phyloP scores from a whole-genome alignment of 2,113 vertebrate genomes.

The Sinocyclocheilus maitianheensis region DNA sequence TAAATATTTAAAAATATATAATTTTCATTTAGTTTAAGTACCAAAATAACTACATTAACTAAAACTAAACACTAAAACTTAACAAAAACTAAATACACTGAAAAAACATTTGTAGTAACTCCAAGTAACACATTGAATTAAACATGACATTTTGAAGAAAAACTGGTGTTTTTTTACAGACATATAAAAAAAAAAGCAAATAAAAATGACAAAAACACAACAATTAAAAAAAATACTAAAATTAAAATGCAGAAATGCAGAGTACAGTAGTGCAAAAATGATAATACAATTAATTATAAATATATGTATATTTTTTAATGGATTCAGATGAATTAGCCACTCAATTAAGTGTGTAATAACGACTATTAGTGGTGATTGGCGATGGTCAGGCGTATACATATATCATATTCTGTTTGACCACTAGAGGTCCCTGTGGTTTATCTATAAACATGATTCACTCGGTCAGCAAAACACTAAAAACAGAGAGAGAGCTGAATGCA shows the following conservation, averaged over 20 bases:
- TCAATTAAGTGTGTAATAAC: no score
- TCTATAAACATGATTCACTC: neutral
- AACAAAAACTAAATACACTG: no score
- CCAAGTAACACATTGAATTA: no score
- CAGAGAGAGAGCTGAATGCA: neutral
- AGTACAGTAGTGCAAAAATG: neutral
- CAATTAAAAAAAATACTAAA: no score
- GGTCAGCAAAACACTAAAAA: neutral
- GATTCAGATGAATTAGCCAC: no score
- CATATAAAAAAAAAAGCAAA: neutral
- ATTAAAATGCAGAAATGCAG: neutral
- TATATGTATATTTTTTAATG: no score
- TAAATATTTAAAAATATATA: no score
- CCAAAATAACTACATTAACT: neutral
- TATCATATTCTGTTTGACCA: neutral
- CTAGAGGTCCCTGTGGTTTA: slow-evolving; percentile 43
- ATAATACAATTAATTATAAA: neutral
- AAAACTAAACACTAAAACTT: neutral
- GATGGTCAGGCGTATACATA: no score
- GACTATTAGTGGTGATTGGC: no score
- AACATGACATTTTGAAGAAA: no score
- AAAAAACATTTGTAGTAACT: no score
- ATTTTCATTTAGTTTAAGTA: neutral
- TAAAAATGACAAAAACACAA: neutral
- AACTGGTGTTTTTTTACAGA: no score